Evolutionary conservation across 2,888 invertebrate genomes (phyloP).

Genomic region (Cactoblastis cactorum): DNA sequence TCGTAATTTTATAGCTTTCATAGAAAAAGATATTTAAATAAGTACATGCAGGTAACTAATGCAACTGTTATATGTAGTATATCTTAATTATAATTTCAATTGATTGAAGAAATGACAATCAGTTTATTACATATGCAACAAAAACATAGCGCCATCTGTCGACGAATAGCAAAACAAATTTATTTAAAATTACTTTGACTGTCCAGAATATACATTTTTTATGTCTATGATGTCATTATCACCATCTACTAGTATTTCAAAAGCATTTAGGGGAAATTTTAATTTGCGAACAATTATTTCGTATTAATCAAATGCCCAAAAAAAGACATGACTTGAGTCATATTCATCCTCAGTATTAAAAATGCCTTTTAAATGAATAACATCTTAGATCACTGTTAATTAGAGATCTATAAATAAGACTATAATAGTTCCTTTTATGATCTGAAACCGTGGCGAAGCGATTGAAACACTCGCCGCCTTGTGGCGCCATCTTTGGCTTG

Average conservation of each 20-base stretch:
- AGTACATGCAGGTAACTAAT: no score
- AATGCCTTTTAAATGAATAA: slow-evolving; percentile 21
- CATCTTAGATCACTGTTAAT: slow-evolving; percentile 33
- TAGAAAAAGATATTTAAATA: no score
- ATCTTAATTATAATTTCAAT: no score
- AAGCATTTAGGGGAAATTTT: neutral
- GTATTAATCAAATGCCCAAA: slow-evolving; percentile 6
- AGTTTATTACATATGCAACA: no score
- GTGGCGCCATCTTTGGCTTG: slow-evolving; percentile 56
- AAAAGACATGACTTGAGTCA: neutral
- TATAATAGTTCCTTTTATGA: slow-evolving; percentile 44
- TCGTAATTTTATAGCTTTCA: no score
- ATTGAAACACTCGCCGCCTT: slow-evolving; percentile 35
- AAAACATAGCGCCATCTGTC: slow-evolving; percentile 53
- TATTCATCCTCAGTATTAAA: slow-evolving; percentile 10
- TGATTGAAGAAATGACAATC: no score
- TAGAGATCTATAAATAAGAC: slow-evolving; percentile 37
- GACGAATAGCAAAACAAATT: slow-evolving; percentile 44
- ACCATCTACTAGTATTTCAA: neutral
- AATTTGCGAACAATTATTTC: neutral
- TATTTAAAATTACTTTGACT: neutral
- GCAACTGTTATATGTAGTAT: no score
- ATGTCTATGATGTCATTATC: no score
- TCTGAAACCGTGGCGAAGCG: slow-evolving; percentile 46
- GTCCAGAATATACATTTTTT: no score